Evolutionary conservation across 2,888 invertebrate species (phyloP).

Genomic region (Lithophane leautieri): DNA sequence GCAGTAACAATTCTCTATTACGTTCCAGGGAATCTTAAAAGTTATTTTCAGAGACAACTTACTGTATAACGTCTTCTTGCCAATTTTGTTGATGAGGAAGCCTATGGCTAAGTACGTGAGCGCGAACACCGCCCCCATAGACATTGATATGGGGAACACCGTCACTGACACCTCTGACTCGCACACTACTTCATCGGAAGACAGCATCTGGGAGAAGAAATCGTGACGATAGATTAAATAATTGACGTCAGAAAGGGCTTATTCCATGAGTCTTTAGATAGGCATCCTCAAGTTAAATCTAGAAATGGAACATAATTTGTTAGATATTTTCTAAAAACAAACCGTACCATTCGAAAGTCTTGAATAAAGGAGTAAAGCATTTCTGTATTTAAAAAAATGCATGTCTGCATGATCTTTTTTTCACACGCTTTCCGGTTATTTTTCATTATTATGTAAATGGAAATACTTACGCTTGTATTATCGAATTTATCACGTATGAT

Average conservation of each 20-base stretch:
- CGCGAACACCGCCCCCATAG: conserved; percentile 86
- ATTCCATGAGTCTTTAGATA: no score
- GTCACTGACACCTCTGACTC: conserved; percentile 79
- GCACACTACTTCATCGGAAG: conserved; percentile 67
- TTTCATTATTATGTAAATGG: background rate
- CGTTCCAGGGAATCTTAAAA: no score
- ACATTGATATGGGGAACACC: conserved; percentile 88
- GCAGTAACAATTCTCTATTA: no score
- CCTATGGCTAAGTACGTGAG: conserved; percentile 86
- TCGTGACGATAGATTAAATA: background rate
- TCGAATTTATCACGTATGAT: conserved; percentile 83
- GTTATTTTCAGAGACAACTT: conserved; percentile 69
- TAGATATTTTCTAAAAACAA: no score
- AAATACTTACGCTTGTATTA: conserved; percentile 70
- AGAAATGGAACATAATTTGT: no score
- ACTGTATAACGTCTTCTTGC: conserved; percentile 84
- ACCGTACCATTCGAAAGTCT: no score
- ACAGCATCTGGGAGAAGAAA: conserved; percentile 67
- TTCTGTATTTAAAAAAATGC: background rate
- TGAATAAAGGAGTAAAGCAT: no score
- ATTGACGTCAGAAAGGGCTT: no score
- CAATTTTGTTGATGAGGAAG: conserved; percentile 82
- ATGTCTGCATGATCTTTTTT: no score
- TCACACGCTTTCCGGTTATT: background rate
- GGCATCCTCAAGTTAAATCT: no score